A percentile compares a stretch with the other conserved stretches of the same genome.
Conservation (phyloP, 1,140 invertebrate genomes). For the Drosophila ironensis region DNA sequence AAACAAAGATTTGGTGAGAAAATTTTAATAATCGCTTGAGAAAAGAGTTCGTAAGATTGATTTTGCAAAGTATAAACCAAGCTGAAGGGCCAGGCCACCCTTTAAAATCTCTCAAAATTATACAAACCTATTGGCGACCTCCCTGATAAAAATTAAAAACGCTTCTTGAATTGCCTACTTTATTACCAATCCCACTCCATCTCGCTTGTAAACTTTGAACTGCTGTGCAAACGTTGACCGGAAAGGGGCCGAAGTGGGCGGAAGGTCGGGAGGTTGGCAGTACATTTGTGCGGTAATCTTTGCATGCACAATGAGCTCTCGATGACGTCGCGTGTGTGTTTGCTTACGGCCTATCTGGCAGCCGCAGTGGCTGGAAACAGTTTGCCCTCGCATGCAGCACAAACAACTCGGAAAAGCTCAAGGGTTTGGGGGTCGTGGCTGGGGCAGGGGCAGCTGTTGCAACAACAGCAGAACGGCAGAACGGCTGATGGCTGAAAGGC, state of each 20-base stretch:
- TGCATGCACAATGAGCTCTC: slow-evolving; percentile 66
- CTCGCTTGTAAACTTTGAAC: slow-evolving; percentile 54
- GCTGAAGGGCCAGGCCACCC: too few species aligned
- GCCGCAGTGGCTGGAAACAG: slow-evolving; percentile 47
- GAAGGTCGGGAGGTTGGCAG: background rate
- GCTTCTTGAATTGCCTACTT: too few species aligned
- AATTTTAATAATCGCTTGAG: too few species aligned
- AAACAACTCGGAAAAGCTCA: slow-evolving; percentile 47
- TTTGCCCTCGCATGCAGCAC: slow-evolving; percentile 53
- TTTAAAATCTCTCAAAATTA: too few species aligned
- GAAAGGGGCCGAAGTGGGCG: background rate
- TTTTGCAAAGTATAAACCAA: too few species aligned
- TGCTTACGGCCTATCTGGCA: slow-evolving; percentile 54
- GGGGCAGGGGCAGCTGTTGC: background rate
- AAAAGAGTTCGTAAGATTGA: too few species aligned
- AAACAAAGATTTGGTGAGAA: too few species aligned
- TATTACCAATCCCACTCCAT: slow-evolving; percentile 41
- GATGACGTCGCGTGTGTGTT: slow-evolving; percentile 45
- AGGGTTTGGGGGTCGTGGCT: background rate
- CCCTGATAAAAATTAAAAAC: too few species aligned
- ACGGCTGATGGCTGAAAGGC: background rate
- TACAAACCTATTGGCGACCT: too few species aligned
- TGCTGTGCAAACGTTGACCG: slow-evolving; percentile 2
- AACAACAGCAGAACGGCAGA: too few species aligned
- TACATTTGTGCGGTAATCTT: slow-evolving; percentile 67